Evolutionary conservation across 2,113 vertebrate species (phyloP).

Genomic region (Gnathonemus echidnorhynchus): DNA sequence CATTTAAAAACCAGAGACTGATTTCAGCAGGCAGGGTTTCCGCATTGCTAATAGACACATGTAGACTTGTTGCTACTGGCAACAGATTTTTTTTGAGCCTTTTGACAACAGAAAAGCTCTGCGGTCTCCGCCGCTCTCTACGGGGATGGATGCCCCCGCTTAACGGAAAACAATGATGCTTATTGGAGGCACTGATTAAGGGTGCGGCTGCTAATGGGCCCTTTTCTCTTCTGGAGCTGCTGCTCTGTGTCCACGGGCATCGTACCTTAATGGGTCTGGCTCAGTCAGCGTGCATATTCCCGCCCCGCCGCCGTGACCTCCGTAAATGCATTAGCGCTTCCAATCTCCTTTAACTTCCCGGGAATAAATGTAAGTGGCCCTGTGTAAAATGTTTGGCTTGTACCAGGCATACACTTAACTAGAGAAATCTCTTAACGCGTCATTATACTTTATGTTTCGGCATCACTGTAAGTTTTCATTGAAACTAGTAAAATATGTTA

Average conservation of each 20-base stretch:
- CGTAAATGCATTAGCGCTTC: not conserved
- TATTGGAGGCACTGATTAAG: not conserved
- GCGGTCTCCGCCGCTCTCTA: not conserved
- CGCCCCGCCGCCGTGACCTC: not conserved
- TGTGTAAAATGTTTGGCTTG: not conserved
- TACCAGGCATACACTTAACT: not conserved
- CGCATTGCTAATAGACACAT: constrained; percentile 13
- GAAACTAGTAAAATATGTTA: not conserved
- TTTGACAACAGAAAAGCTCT: constrained; percentile 12
- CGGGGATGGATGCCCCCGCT: not conserved
- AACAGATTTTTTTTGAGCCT: constrained; percentile 18
- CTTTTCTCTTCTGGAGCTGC: not conserved
- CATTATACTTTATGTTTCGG: not conserved
- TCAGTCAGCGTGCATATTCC: not conserved
- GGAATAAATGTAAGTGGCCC: not conserved
- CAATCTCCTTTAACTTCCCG: not conserved
- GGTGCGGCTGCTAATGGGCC: not conserved
- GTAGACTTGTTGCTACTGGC: constrained; percentile 26
- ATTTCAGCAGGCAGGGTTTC: constrained; percentile 8
- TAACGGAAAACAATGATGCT: not conserved
- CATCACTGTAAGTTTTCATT: not conserved
- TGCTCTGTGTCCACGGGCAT: not conserved
- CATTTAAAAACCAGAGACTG: not conserved
- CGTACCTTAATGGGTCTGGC: not conserved
- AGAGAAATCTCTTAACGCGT: not conserved